phyloP scores from a whole-genome alignment of 2,113 vertebrate species.

The Piprites chloris region DNA sequence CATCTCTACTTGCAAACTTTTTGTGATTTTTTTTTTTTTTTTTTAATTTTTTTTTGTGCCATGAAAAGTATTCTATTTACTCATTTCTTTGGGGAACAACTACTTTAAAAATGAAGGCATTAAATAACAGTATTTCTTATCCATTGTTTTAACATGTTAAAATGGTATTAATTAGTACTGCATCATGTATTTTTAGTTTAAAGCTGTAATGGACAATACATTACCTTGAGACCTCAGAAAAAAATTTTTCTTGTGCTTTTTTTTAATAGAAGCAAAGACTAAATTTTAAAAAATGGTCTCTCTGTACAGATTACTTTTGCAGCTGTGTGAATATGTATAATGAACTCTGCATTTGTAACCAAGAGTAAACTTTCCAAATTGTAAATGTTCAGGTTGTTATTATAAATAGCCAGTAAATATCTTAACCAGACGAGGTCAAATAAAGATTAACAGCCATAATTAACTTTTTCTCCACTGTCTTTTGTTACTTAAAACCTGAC shows the following conservation, averaged over 20 bases:
- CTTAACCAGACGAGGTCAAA: constrained; percentile 54
- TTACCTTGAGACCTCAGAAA: constrained; percentile 29
- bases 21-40: neutral
- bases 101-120: constrained; percentile 63
- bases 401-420: constrained; percentile 53
- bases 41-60: constrained; percentile 1
- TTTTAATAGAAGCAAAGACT: constrained; percentile 12
- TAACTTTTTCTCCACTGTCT: neutral
- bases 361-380: constrained; percentile 32
- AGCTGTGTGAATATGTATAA: constrained; percentile 58
- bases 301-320: constrained; percentile 46
- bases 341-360: constrained; percentile 50
- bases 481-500: neutral
- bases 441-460: constrained; percentile 17
- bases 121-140: constrained; percentile 54
- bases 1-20: neutral
- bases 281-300: neutral
- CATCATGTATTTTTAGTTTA: constrained; percentile 57
- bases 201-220: constrained; percentile 24
- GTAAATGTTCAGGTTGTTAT: constrained; percentile 48
- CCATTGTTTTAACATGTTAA: constrained; percentile 45
- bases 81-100: constrained; percentile 48
- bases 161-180: constrained; percentile 48
- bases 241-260: constrained; percentile 14
- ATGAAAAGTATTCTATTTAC: constrained; percentile 34